These are phyloP conservation scores for Rhinogobio ventralis DNA, from an alignment of 2,797 vertebrate genomes.

Conservation along the genomic window DNA sequence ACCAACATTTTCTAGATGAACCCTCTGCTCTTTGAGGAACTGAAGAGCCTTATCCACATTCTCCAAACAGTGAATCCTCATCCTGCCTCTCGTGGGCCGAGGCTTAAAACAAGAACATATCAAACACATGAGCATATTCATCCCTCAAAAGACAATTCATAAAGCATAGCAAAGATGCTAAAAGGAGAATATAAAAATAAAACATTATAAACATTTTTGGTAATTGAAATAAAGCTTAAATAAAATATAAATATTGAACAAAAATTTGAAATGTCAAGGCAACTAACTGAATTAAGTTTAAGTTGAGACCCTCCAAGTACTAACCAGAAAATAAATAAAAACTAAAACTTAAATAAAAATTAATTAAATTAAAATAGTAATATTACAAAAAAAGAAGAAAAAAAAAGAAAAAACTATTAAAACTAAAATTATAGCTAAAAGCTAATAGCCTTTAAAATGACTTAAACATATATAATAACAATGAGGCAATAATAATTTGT, in stretches of 20 bases:
- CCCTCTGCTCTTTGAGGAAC: constrained; percentile 94
- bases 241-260: not conserved
- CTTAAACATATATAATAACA: no score
- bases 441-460: not conserved
- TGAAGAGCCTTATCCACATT: constrained; percentile 94
- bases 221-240: not conserved
- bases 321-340: not conserved
- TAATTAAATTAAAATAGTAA: not conserved
- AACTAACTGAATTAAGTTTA: not conserved
- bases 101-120: constrained; percentile 74
- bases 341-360: not conserved
- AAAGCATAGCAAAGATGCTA: not conserved
- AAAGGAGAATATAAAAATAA: not conserved
- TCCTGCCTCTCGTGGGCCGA: constrained; percentile 88
- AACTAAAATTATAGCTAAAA: not conserved
- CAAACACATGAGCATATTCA: not conserved
- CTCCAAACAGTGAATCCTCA: constrained; percentile 94
- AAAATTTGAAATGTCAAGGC: not conserved
- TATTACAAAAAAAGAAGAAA: not conserved
- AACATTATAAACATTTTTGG: not conserved
- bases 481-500: not conserved
- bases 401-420: no score
- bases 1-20: constrained; percentile 95
- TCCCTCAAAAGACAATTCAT: not conserved
- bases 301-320: not conserved